Evolutionary conservation across 2,797 vertebrate genomes (phyloP).

Genomic region (Hirundo rustica): DNA sequence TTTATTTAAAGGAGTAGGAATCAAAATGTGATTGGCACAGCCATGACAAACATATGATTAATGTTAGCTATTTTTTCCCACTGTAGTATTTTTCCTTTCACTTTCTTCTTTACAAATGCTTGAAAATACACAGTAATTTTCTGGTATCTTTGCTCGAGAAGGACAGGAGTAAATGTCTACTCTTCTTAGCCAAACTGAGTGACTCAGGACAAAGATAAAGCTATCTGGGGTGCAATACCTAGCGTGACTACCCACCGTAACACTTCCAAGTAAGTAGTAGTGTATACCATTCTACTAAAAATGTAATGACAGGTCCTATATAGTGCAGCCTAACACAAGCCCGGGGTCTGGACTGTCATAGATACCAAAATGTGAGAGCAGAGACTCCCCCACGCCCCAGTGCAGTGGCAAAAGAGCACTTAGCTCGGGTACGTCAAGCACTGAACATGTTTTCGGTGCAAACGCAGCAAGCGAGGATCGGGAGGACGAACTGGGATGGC

Average conservation of each 20-base stretch:
- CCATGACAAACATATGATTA: background rate
- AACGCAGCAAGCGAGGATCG: background rate
- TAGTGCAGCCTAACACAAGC: background rate
- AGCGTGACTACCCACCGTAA: background rate
- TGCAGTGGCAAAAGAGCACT: background rate
- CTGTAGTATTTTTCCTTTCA: background rate
- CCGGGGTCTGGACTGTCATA: background rate
- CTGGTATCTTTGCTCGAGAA: background rate
- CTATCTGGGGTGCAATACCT: background rate
- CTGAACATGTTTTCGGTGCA: background rate
- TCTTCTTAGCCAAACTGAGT: background rate
- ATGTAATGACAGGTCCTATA: background rate
- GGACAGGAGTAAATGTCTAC: background rate
- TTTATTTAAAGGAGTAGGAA: constrained; percentile 4
- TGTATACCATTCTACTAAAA: background rate
- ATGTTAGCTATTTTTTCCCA: background rate
- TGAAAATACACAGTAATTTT: background rate
- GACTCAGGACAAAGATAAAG: background rate
- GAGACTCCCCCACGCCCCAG: background rate
- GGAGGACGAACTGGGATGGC: background rate
- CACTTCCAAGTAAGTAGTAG: accelerated
- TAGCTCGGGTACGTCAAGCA: background rate
- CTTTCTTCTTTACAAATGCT: background rate
- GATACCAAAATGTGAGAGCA: background rate
- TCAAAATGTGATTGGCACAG: background rate